Evolutionary conservation across 2,797 vertebrate genomes (phyloP).

Genomic region (Gambelia wislizenii): DNA sequence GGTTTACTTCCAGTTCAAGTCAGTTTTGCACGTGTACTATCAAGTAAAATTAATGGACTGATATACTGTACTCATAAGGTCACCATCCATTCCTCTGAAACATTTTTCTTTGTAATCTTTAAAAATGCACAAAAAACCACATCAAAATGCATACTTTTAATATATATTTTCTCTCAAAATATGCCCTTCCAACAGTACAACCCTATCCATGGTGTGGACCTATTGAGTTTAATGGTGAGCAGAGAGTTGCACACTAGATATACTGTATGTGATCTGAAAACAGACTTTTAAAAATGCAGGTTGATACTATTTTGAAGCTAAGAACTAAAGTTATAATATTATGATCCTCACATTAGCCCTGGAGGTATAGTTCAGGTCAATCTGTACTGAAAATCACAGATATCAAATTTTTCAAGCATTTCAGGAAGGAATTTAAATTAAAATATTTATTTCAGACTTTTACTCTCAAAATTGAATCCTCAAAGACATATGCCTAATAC

Average conservation of each 20-base stretch:
- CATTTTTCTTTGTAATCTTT: background rate
- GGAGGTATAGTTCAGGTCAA: background rate
- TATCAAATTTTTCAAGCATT: background rate
- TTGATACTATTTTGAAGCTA: background rate
- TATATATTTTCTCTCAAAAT: too few species aligned
- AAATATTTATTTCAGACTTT: background rate
- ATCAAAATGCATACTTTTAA: background rate
- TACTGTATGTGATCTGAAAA: background rate
- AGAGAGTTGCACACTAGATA: background rate
- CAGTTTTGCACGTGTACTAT: too few species aligned
- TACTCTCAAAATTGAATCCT: constrained; percentile 54
- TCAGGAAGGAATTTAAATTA: background rate
- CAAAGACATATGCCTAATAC: constrained; percentile 42
- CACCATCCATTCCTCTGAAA: too few species aligned
- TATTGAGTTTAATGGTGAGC: background rate
- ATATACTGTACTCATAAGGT: too few species aligned
- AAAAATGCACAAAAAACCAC: background rate
- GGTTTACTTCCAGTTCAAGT: too few species aligned
- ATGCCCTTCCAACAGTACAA: background rate
- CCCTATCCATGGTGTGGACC: background rate
- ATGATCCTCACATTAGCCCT: too few species aligned
- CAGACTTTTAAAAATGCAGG: background rate
- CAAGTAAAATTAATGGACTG: too few species aligned
- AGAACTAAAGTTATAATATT: too few species aligned
- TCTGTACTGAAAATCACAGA: background rate